Base-by-base conservation (phyloP, 2,888 invertebrate species). In the Eilema depressum region DNA sequence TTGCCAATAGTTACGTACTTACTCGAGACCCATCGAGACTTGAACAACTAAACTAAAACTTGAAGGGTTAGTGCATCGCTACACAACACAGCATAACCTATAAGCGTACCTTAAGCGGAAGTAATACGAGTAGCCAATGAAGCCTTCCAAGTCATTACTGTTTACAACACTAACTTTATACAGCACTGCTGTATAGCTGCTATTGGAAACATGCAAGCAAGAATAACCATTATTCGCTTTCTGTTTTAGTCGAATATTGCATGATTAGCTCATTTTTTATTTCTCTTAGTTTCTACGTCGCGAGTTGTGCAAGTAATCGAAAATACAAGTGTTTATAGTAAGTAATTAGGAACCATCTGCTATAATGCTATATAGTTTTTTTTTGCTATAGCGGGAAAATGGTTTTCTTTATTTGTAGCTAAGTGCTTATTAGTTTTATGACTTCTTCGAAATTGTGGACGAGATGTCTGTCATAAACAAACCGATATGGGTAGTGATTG, bases 91-190 rank as follows among this genome's bases (percentile, higher is more conserved):
- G 60, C 53, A 63, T 67, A 67, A 74, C 61, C 69, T 70, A 53
- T 61, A 47, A 65, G 71, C 62, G 62, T 47, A 75, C 71, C 71
- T 71, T 68, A 78, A 70, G 74, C 81, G 85, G 85, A 86, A 83
- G 84, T 83, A 81, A 86, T 83, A 79, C 77, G 80, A 84, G 81
- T 75, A 79, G 78, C 77, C 75, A 76, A 28, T 69, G 84, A 85
- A 84, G 79, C 85, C 83, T 76, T 83, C 78, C 69, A 84, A 86
- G 80, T 77, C 62, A 74, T 73, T 78, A 73, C 60, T 70, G 66
- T 76, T 74, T 76, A 73, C 70, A 69, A 62, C 57, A 73, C 69
- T 73, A 61, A 5, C 26, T 28, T 62, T 64, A 26, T 62, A 66
- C 57, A 57, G 33, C n/a, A n/a, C n/a, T n/a, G n/a, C n/a, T n/a